A percentile compares a stretch with the other conserved stretches of the same genome.
phyloP scores from a whole-genome alignment of 2,113 vertebrate species.

The Apteryx mantelli region DNA sequence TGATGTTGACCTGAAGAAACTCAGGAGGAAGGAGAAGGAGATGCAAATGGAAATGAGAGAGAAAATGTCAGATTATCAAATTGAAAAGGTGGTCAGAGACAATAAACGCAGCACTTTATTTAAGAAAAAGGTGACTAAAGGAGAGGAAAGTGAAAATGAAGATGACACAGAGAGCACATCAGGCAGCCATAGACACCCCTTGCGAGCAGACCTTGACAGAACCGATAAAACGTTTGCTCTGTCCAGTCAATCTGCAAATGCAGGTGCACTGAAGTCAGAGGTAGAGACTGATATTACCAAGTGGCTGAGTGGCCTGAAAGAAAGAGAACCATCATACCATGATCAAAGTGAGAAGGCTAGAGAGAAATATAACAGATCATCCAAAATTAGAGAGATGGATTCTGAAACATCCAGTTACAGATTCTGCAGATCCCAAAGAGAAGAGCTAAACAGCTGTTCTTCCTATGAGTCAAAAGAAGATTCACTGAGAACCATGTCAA shows the following conservation, averaged over 20 bases:
- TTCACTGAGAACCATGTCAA: constrained; percentile 68
- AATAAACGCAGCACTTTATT: constrained; percentile 93
- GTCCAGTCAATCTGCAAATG: constrained; percentile 61
- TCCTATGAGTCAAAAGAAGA: constrained; percentile 67
- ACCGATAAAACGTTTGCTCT: constrained; percentile 52
- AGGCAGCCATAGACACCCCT: constrained; percentile 9
- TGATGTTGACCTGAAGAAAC: constrained; percentile 86
- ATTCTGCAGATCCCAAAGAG: constrained; percentile 77
- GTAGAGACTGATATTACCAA: constrained; percentile 76
- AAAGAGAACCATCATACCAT: constrained; percentile 67
- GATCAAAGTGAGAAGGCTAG: constrained; percentile 68
- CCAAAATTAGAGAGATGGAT: constrained; percentile 64
- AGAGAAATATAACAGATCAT: constrained; percentile 72
- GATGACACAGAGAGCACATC: constrained; percentile 53
- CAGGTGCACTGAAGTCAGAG: constrained; percentile 55
- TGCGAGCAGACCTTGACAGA: constrained; percentile 56
- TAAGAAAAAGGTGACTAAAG: constrained; percentile 91
- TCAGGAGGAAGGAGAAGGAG: constrained; percentile 88
- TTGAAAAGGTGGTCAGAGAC: constrained; percentile 91
- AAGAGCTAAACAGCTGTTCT: constrained; percentile 68
- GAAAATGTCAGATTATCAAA: constrained; percentile 88
- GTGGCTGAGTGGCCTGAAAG: constrained; percentile 87
- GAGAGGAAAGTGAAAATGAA: constrained; percentile 69
- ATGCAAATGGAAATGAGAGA: constrained; percentile 87
- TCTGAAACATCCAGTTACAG: constrained; percentile 81